Evolutionary conservation across 2,113 vertebrate species (phyloP).

Genomic region (Gambusia holbrooki): DNA sequence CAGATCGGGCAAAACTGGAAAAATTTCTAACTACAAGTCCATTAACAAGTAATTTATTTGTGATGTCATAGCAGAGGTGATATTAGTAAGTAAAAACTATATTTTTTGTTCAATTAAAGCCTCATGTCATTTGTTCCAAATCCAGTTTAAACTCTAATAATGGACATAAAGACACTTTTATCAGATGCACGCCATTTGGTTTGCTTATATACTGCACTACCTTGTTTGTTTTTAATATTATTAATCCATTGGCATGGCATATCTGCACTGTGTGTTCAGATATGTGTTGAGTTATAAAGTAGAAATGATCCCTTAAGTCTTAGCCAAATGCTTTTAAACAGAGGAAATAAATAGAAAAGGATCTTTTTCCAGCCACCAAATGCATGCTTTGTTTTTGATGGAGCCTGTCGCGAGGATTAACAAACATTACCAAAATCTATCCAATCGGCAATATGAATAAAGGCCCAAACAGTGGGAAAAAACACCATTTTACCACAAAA

Average conservation of each 20-base stretch:
- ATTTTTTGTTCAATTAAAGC: too few species aligned
- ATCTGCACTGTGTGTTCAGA: too few species aligned
- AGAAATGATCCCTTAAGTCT: too few species aligned
- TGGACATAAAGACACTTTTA: too few species aligned
- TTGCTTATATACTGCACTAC: too few species aligned
- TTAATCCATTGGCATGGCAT: too few species aligned
- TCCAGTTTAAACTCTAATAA: too few species aligned
- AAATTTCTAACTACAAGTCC: neutral
- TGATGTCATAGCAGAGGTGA: neutral
- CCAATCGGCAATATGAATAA: constrained; percentile 1
- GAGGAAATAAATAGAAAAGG: neutral
- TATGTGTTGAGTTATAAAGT: too few species aligned
- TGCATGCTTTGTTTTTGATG: neutral
- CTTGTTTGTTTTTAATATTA: too few species aligned
- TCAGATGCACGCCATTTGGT: too few species aligned
- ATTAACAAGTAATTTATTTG: neutral
- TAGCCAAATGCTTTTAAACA: neutral
- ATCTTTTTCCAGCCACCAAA: neutral
- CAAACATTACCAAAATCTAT: constrained; percentile 16
- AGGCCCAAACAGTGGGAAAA: constrained; percentile 27
- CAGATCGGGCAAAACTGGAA: neutral
- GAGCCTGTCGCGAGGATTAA: neutral
- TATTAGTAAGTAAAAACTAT: neutral
- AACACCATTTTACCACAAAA: constrained; percentile 23
- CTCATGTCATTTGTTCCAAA: too few species aligned